phyloP scores from a whole-genome alignment of 2,888 invertebrate species.

The Diarsia brunnea region DNA sequence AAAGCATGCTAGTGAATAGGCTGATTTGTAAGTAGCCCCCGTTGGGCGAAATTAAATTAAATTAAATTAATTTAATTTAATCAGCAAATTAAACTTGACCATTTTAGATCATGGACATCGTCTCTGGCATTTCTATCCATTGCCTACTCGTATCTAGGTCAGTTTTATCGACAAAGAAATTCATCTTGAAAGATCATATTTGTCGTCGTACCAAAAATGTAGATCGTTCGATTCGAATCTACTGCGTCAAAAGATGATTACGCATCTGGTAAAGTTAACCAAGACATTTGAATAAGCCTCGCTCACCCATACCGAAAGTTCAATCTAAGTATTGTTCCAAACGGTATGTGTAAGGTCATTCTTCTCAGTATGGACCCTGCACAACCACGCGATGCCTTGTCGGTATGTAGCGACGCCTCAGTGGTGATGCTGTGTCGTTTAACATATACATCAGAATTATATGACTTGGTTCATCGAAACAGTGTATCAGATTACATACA shows the following conservation, averaged over 20 bases:
- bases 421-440: no score
- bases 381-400: no score
- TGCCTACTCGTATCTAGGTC: constrained; percentile 11
- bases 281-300: background rate
- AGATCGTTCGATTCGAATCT: background rate
- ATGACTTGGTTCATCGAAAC: background rate
- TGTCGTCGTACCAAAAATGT: background rate
- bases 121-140: background rate
- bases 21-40: background rate
- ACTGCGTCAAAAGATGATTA: background rate
- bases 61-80: no score
- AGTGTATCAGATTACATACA: background rate
- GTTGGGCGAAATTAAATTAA: no score
- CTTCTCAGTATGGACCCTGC: no score
- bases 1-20: background rate
- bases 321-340: background rate
- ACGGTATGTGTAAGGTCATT: background rate
- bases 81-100: constrained; percentile 5
- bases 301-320: background rate
- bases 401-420: no score
- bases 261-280: background rate
- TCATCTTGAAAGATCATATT: constrained; percentile 5
- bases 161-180: constrained; percentile 10
- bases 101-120: background rate
- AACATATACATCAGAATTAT: background rate